Evolutionary conservation across 2,888 invertebrate species (phyloP).

Genomic region (Amphipoea oculea): DNA sequence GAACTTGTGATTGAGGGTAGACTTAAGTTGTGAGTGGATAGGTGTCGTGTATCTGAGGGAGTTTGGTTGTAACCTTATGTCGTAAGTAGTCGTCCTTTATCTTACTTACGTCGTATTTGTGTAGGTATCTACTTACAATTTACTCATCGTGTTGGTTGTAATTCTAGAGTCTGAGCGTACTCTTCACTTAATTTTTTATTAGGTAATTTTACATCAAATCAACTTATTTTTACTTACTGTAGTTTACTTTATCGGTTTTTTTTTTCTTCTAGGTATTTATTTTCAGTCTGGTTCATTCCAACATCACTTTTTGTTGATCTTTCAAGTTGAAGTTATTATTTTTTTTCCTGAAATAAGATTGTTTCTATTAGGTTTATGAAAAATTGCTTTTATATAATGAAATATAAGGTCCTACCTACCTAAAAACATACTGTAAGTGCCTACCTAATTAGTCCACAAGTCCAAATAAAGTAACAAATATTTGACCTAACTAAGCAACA

Average conservation of each 20-base stretch:
- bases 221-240: neutral
- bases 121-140: neutral
- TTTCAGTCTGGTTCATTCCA: neutral
- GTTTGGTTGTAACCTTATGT: constrained; percentile 29
- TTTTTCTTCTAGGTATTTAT: neutral
- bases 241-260: neutral
- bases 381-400: neutral
- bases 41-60: constrained; percentile 31
- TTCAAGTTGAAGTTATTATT: neutral
- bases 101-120: constrained; percentile 9
- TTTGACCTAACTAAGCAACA: neutral
- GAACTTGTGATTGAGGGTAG: constrained; percentile 50
- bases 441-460: neutral
- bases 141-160: neutral
- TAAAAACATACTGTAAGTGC: neutral
- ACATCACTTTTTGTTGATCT: neutral
- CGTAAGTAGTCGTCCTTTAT: constrained; percentile 18
- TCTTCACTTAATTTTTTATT: neutral
- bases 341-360: rapidly evolving
- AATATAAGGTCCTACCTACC: neutral
- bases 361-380: neutral
- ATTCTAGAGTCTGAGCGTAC: neutral
- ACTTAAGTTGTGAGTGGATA: constrained; percentile 31
- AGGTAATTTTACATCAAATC: neutral
- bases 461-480: constrained; percentile 1